A percentile compares a stretch with the other conserved stretches of the same genome.
Evolutionary conservation across 64 coral and sea anemone species (phyloP).

Genomic region (Montipora cactus): DNA sequence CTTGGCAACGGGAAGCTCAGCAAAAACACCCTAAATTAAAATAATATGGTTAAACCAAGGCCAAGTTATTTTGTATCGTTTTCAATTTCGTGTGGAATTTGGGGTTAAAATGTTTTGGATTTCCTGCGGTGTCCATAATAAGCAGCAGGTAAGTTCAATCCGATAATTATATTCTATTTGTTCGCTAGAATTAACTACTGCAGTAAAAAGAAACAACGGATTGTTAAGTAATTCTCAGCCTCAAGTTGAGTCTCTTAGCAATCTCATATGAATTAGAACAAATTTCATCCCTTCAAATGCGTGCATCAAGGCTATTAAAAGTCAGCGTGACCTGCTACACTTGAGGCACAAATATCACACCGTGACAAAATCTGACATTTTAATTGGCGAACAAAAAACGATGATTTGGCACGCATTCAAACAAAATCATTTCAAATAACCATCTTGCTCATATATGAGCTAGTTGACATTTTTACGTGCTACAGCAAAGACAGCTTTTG

Average conservation of each 20-base stretch:
- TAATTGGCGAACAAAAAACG: not conserved
- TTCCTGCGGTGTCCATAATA: too few species aligned
- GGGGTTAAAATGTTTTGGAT: too few species aligned
- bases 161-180: too few species aligned
- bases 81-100: too few species aligned
- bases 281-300: not conserved
- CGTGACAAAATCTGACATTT: not conserved
- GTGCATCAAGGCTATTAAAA: not conserved
- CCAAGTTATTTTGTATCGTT: too few species aligned
- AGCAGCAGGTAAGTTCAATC: too few species aligned
- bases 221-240: not conserved
- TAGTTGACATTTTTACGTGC: not conserved
- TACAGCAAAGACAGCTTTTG: too few species aligned
- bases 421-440: not conserved
- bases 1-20: too few species aligned
- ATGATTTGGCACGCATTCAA: not conserved
- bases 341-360: not conserved
- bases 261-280: not conserved
- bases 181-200: not conserved
- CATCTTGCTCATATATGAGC: not conserved
- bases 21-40: too few species aligned
- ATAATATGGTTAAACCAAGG: too few species aligned
- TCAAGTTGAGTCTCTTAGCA: not conserved
- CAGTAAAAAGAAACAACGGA: not conserved
- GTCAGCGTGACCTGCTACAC: conserved; percentile 34